phyloP scores from a whole-genome alignment of 2,888 invertebrate species.

The Eupelmus urozonus region DNA sequence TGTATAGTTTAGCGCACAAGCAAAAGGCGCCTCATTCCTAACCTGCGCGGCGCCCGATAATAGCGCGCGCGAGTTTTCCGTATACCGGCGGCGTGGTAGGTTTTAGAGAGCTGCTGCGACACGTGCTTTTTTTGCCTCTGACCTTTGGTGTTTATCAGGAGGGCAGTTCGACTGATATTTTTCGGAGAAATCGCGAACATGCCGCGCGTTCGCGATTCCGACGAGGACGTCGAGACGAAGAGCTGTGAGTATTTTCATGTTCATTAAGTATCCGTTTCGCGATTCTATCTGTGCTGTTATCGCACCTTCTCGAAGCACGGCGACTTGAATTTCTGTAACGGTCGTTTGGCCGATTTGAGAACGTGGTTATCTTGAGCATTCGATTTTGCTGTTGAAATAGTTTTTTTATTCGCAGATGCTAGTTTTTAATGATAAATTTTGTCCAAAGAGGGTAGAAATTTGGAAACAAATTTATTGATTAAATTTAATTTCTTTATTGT shows the following conservation, averaged over 20 bases:
- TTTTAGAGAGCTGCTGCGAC: constrained; percentile 23
- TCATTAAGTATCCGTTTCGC: too few relatives aligned
- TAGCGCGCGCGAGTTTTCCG: constrained; percentile 7
- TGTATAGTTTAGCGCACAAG: too few relatives aligned
- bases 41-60: not conserved
- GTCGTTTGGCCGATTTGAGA: too few relatives aligned
- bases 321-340: constrained; percentile 41
- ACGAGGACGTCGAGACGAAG: constrained; percentile 50
- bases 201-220: constrained; percentile 59
- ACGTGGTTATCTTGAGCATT: too few relatives aligned
- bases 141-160: constrained; percentile 40
- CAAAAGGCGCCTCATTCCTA: not conserved
- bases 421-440: too few relatives aligned
- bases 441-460: too few relatives aligned
- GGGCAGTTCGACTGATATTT: not conserved
- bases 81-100: constrained; percentile 41
- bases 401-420: too few relatives aligned
- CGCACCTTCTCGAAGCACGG: constrained; percentile 1
- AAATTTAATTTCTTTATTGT: too few relatives aligned
- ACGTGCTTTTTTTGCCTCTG: constrained; percentile 50
- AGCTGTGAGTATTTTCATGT: constrained; percentile 48
- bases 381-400: too few relatives aligned
- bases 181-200: constrained; percentile 48
- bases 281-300: too few relatives aligned
- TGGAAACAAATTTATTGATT: too few relatives aligned